phyloP scores from a whole-genome alignment of 2,888 invertebrate species.

The Yponomeuta cagnagella region DNA sequence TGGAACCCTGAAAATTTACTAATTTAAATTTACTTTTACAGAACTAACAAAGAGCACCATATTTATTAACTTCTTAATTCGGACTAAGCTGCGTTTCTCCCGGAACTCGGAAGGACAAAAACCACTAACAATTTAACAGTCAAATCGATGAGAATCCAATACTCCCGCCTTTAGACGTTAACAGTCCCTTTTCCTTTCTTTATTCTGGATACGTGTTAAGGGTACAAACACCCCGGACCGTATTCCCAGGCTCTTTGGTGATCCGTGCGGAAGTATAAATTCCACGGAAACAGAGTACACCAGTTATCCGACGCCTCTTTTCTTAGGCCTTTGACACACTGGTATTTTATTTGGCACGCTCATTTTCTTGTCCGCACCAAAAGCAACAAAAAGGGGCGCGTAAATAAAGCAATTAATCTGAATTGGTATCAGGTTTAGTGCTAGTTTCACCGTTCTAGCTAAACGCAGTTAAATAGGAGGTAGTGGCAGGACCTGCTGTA shows the following conservation, averaged over 20 bases:
- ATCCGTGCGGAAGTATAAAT: not conserved
- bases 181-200: not conserved
- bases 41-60: too few relatives aligned
- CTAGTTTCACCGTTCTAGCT: too few relatives aligned
- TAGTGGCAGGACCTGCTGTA: too few relatives aligned
- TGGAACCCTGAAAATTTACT: too few relatives aligned
- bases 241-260: not conserved
- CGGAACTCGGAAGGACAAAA: not conserved
- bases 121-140: not conserved
- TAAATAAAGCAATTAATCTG: too few relatives aligned
- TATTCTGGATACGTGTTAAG: not conserved
- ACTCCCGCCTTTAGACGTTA: not conserved
- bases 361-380: too few relatives aligned
- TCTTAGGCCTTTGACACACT: not conserved
- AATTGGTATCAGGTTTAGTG: too few relatives aligned
- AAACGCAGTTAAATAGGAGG: too few relatives aligned
- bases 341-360: not conserved
- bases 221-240: not conserved
- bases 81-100: not conserved
- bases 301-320: not conserved
- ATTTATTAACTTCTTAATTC: too few relatives aligned
- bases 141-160: constrained; percentile 1
- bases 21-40: too few relatives aligned
- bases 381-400: too few relatives aligned
- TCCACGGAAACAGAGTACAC: not conserved